phyloP scores from a whole-genome alignment of 1,140 invertebrate species.

The Thaumetopoea pityocampa region DNA sequence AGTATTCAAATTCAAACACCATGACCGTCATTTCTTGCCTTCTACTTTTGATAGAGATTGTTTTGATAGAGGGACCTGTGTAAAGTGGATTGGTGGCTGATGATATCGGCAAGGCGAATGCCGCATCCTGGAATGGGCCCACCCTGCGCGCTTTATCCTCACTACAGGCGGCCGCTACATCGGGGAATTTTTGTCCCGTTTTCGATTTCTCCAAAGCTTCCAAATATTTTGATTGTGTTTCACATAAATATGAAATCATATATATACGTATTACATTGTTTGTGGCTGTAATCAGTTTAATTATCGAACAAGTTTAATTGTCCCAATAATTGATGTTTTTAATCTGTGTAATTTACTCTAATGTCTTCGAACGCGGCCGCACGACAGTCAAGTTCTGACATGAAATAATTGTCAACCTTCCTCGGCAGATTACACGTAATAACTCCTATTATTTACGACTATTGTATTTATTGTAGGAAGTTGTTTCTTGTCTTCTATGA shows the following conservation, averaged over 20 bases:
- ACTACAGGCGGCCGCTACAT: slow-evolving; percentile 96
- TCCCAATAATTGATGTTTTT: slow-evolving; percentile 18
- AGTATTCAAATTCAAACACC: slow-evolving; percentile 67
- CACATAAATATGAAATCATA: too few relatives aligned
- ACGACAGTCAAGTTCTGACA: slow-evolving; percentile 11
- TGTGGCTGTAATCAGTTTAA: slow-evolving; percentile 13
- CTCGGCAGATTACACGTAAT: slow-evolving; percentile 37
- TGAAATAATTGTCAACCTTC: slow-evolving; percentile 27
- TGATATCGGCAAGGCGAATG: slow-evolving; percentile 95
- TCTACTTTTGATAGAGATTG: slow-evolving; percentile 99
- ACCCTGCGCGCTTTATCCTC: slow-evolving; percentile 99
- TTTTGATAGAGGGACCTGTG: slow-evolving; percentile 98
- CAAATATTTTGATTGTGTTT: slow-evolving; percentile 97
- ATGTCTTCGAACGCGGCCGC: slow-evolving; percentile 17
- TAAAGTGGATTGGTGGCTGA: slow-evolving; percentile 92
- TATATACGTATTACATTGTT: too few relatives aligned
- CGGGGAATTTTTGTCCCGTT: slow-evolving; percentile 96
- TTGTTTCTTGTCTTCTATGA: slow-evolving; percentile 44
- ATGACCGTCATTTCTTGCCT: slow-evolving; percentile 93
- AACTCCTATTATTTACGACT: slow-evolving; percentile 36
- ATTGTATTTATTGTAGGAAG: slow-evolving; percentile 42
- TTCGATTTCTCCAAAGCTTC: slow-evolving; percentile 99
- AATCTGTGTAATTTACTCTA: slow-evolving; percentile 26
- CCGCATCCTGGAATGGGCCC: slow-evolving; percentile 99
- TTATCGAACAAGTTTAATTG: slow-evolving; percentile 9